Evolutionary conservation across 1,140 invertebrate species (phyloP), one percentile per base, ranked within the genome.

Genomic region (Hypothenemus hampei): DNA sequence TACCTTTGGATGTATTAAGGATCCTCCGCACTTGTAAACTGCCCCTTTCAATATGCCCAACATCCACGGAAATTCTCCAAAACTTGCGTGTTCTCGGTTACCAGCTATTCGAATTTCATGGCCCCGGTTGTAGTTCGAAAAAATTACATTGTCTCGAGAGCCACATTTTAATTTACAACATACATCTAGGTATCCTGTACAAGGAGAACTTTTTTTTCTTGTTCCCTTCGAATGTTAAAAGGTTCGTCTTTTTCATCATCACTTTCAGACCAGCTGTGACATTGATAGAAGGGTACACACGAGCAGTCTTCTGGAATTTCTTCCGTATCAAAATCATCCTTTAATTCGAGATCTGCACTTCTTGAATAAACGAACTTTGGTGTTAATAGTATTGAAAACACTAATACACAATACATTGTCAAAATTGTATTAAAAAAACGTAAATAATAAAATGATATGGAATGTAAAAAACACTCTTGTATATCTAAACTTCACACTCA

Each of bases 1-100:
- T 21, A 70, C 66, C 58, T 68, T 57, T 3, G 65, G 63, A 55
- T 71, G 69, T 13, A 71, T 69, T 24, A 71, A 57, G 10, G 69
- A 69, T n/a, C 54, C 67, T 4, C 68, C 69, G 37, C 69, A 71
- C 26, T 51, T 56, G 44, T 63, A 68, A 1, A 22, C 41, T 11
- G 37, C 21, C n/a, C 59, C 61, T 39, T 62, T 46, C 7, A 67
- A 35, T 16, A 69, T 51, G 1, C 63, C 67, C 10, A 69, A 50
- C 67, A 69, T 69, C 67, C 67, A 69, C 11, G 67, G 65, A 55
- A 69, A 69, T 47, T 69, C 65, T 2, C 33, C 67, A 47, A 69
- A 69, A 43, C 65, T 58, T 1, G 67, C 63, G 4, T 49, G 29
- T 19, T 52, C 55, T 11, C 37, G 23, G 5, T 53, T 35, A 6